Evolutionary conservation across 2,113 vertebrate species (phyloP), one percentile per base, ranked within the genome.

Genomic region (Aramus guarauna): DNA sequence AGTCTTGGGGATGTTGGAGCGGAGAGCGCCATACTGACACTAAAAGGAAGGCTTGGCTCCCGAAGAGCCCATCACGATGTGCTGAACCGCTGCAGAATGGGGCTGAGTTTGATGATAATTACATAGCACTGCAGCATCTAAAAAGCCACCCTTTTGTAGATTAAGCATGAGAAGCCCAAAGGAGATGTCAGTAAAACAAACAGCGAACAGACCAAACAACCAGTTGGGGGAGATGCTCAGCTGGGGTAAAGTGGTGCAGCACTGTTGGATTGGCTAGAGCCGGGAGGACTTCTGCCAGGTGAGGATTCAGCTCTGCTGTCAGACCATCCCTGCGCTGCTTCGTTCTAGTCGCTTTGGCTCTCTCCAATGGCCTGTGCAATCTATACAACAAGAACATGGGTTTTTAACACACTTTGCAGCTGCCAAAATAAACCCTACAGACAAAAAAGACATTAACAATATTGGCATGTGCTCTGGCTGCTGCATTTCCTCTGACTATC

Each of bases 361-460:
- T 93, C 32, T 21, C 20, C 7, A 7, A 5, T 5, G 3, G 9
- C 32, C 77, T 43, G 6, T 85, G 86, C 26, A 41, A 77, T 72
- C 68, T 67, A n/a, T 69, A 78, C 43, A 68, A 63, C 50, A 52
- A 71, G 75, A 64, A 75, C 55, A 6, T 22, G 29, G 2, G n/a
- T 68, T 94, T 77, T 39, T 30, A 68, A 62, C 64, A 56, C 7
- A 8, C 21, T 85, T 48, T 75, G 63, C 43, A 43, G 72, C 86
- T 96, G 91, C 91, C 97, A 94, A 94, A 92, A 78, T 47, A 95
- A 93, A 94, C n/a, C 20, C 60, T 53, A 85, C 63, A 91, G 80
- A 81, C 71, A 66, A 90, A 75, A 95, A 93, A 90, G 48, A 32
- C 85, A 84, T 94, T 94, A 86, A 75, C 37, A 87, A 45, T 55